Base-by-base conservation (phyloP, 30 jellyfish, hydroid and myxozoan species). In the Mastigias papua region DNA sequence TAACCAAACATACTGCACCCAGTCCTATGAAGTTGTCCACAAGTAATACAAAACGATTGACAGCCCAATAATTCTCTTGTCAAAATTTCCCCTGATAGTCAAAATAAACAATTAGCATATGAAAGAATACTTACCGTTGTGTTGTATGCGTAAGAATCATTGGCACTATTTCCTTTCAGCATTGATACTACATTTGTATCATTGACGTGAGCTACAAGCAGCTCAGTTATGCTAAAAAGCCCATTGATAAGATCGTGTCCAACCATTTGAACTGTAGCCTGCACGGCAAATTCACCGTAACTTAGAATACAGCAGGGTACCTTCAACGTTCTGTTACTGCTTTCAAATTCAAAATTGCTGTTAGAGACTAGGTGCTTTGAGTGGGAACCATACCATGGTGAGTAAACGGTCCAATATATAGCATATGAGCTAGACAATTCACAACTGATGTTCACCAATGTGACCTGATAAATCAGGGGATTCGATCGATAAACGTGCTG, bases 251-350 rank as follows among this genome's bases (percentile, higher is more conserved):
- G 74, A 5, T 63, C 4, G 23, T 63, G 23, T 5, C 78, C 91
- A 7, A 69, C 58, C 91, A 81, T 81, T 34, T 23, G 25, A 1
- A 81, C 91, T 13, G 60, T 46, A 7, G 34, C 77, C 1, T 34
- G 28, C 13, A 81, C 91, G n/a, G 1, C 0, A 6, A 81, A 46
- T 10, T 1, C 1, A 5, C 82, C 84, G 31, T 81, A 81, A 25
- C 62, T 30, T 23, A 81, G 51, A 1, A 23, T 7, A 42, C 91
- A 81, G 76, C 91, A 81, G 15, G 91, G 84, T 23, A 81, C 57
- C 2, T 29, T 34, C 48, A 81, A 25, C 6, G 64, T 51, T n/a
- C 69, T 72, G 62, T 81, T 65, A 51, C 27, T 67, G 21, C 48
- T 66, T n/a, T 37, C 63, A 34, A 81, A 1, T 28, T 68, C 23